Evolutionary conservation across 2,113 vertebrate species (phyloP).

Genomic region (Onychostruthus taczanowskii): DNA sequence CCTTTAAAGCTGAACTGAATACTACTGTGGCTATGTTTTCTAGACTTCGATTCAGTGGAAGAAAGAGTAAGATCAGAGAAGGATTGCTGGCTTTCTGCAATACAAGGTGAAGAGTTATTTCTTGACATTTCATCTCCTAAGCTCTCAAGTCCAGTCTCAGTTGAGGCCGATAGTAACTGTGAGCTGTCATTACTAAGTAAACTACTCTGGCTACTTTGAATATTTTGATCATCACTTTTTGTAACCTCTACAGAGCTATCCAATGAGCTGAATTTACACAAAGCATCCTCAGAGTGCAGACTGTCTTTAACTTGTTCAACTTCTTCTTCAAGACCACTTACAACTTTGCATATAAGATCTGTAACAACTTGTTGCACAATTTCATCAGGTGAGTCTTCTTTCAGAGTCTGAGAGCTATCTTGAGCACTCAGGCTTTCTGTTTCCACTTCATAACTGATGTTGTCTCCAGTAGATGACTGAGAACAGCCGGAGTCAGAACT

Average conservation of each 20-base stretch:
- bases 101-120: conserved; percentile 93
- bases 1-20: conserved; percentile 94
- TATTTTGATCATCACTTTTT: conserved; percentile 54
- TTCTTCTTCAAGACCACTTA: conserved; percentile 77
- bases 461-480: conserved; percentile 87
- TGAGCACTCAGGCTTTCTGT: conserved; percentile 75
- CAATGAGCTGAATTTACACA: conserved; percentile 46
- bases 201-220: conserved; percentile 59
- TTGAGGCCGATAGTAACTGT: conserved; percentile 67
- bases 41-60: conserved; percentile 77
- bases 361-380: conserved; percentile 84
- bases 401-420: conserved; percentile 72
- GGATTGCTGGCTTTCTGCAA: conserved; percentile 80
- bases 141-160: conserved; percentile 74
- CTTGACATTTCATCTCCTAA: conserved; percentile 86
- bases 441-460: conserved; percentile 88
- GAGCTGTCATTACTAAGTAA: conserved; percentile 59
- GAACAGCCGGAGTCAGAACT: conserved; percentile 92
- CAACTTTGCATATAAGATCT: conserved; percentile 87
- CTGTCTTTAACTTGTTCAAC: conserved; percentile 68
- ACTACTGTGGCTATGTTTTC: conserved; percentile 91
- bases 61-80: conserved; percentile 71
- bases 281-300: conserved; percentile 76
- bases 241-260: conserved; percentile 23
- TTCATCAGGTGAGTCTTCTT: conserved; percentile 77